Evolutionary conservation across 2,113 vertebrate genomes (phyloP).

Genomic region (Tympanuchus pallidicinctus): DNA sequence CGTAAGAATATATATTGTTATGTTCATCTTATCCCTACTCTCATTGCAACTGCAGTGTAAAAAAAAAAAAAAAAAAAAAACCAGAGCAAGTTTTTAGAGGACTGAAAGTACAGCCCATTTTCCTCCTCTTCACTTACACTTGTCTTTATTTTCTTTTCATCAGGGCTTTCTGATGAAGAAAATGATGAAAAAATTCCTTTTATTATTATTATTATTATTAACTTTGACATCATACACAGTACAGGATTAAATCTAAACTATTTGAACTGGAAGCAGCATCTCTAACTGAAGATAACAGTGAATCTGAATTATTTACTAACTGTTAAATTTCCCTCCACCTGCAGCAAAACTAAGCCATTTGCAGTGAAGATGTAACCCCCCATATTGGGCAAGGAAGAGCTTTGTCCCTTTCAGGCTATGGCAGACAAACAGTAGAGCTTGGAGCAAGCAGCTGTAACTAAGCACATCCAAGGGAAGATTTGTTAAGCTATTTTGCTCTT

Average conservation of each 20-base stretch:
- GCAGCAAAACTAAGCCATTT: background rate
- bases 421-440: background rate
- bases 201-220: background rate
- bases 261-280: background rate
- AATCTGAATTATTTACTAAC: background rate
- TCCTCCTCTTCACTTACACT: background rate
- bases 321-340: background rate
- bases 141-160: background rate
- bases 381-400: background rate
- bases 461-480: background rate
- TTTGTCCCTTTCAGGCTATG: background rate
- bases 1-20: conserved; percentile 39
- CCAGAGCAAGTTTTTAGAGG: background rate
- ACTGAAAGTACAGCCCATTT: conserved; percentile 25
- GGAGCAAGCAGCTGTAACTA: background rate
- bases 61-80: background rate
- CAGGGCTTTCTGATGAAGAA: background rate
- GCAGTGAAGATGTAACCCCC: background rate
- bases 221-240: background rate
- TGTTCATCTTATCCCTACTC: background rate
- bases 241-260: background rate
- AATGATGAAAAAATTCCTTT: background rate
- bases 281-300: background rate
- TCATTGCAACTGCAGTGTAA: conserved; percentile 20
- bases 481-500: background rate